Evolutionary conservation across 2,888 invertebrate species (phyloP).

Genomic region (Drosophila vallismaia): DNA sequence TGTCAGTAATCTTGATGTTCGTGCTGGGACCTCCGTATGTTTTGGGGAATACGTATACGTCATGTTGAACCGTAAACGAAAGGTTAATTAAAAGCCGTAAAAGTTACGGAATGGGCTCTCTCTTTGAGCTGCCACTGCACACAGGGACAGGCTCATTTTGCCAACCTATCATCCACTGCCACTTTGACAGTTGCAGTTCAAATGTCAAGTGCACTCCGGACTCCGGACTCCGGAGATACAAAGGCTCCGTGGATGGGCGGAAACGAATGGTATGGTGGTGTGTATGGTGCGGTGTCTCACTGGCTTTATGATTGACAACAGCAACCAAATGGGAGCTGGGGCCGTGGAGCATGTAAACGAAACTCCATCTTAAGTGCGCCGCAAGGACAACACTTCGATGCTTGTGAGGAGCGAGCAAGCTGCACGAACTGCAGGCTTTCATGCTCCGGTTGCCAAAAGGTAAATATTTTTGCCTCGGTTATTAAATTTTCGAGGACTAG

Average conservation of each 20-base stretch:
- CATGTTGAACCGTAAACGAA: conserved; percentile 49
- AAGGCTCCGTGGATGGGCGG: conserved; percentile 2
- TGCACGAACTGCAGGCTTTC: conserved; percentile 45
- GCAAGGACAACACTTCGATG: conserved; percentile 32
- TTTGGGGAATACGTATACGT: conserved; percentile 1
- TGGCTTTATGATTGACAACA: conserved; percentile 65
- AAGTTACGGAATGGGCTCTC: conserved; percentile 36
- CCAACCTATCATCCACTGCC: conserved; percentile 26
- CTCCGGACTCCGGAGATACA: conserved; percentile 36
- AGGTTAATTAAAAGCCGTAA: conserved; percentile 75
- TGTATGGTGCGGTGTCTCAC: conserved; percentile 5
- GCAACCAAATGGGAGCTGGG: not conserved
- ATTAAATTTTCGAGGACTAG: conserved; percentile 61
- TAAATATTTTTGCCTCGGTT: conserved; percentile 72
- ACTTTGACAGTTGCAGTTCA: conserved; percentile 75
- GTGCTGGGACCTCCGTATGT: conserved; percentile 59
- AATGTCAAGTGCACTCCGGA: conserved; percentile 72
- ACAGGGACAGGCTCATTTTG: conserved; percentile 43
- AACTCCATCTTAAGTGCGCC: conserved; percentile 54
- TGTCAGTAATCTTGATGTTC: conserved; percentile 69
- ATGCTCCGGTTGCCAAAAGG: conserved; percentile 67
- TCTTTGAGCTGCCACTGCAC: conserved; percentile 19
- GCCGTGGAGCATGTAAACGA: conserved; percentile 66
- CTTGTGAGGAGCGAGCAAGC: not conserved
- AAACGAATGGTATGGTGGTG: conserved; percentile 24